A percentile compares a stretch with the other conserved stretches of the same genome.
Conservation (phyloP, 2,797 vertebrate genomes). For the Hydrocynus forskahlii region DNA sequence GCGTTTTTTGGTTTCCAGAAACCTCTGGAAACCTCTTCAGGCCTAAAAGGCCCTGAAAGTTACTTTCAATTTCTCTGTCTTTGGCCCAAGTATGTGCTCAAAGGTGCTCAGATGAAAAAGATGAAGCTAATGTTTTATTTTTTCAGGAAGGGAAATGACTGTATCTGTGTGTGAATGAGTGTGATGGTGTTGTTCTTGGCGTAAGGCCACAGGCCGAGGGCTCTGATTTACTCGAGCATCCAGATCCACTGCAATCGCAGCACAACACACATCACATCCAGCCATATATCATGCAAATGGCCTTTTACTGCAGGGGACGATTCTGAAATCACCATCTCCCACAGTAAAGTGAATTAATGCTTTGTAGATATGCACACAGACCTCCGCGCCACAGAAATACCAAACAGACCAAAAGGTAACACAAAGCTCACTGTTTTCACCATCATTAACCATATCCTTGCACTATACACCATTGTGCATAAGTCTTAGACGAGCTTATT, state of each 20-base stretch:
- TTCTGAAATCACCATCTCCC: background rate
- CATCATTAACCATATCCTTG: background rate
- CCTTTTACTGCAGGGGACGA: background rate
- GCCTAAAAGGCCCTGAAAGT: too few relatives aligned
- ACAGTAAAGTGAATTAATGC: background rate
- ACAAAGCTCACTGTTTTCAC: background rate
- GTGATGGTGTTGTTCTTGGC: background rate
- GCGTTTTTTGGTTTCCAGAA: too few relatives aligned
- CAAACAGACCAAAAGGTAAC: background rate
- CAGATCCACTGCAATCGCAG: background rate
- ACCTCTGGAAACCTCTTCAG: too few relatives aligned
- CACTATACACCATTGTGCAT: background rate
- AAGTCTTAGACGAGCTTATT: background rate
- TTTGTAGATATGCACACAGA: background rate
- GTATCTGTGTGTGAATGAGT: background rate
- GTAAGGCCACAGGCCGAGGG: background rate
- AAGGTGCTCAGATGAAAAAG: background rate
- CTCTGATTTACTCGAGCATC: background rate
- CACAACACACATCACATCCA: background rate
- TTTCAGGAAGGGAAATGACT: background rate
- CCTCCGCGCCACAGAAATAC: too few relatives aligned
- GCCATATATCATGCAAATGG: background rate
- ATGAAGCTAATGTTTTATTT: background rate
- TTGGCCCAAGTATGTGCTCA: too few relatives aligned
- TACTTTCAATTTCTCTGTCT: too few relatives aligned